Evolutionary conservation across 2,888 invertebrate species (phyloP).

Genomic region (Patella depressa): DNA sequence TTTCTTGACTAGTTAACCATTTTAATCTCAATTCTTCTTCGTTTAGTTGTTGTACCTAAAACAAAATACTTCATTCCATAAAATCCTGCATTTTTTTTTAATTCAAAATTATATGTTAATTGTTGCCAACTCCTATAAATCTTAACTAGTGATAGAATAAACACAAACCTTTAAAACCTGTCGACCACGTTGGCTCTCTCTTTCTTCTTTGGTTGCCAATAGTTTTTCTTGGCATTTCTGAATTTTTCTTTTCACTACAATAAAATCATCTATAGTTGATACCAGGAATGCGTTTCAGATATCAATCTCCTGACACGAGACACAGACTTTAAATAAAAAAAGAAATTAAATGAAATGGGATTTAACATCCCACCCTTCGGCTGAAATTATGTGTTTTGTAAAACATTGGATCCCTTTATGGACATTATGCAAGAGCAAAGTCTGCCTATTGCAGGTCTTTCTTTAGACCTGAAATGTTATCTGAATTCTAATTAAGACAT

Average conservation of each 20-base stretch:
- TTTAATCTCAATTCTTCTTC: constrained; percentile 37
- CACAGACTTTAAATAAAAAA: background rate
- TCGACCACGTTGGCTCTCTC: constrained; percentile 16
- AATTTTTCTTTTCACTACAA: constrained; percentile 28
- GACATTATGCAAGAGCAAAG: too few relatives aligned
- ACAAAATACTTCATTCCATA: background rate
- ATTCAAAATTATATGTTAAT: too few relatives aligned
- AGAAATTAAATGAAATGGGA: background rate
- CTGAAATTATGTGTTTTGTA: background rate
- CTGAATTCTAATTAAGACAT: too few relatives aligned
- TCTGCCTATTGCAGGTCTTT: too few relatives aligned
- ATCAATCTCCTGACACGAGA: background rate
- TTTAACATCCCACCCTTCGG: background rate
- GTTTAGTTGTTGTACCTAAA: constrained; percentile 36
- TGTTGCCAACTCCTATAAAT: too few relatives aligned
- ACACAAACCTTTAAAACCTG: constrained; percentile 18
- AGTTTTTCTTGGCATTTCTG: constrained; percentile 9
- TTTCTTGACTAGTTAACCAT: constrained; percentile 29
- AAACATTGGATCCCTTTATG: too few relatives aligned
- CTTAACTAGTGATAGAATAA: too few relatives aligned
- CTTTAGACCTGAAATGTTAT: too few relatives aligned
- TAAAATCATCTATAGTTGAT: too few relatives aligned
- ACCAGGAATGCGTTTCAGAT: background rate
- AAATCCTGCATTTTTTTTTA: too few relatives aligned
- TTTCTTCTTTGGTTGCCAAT: constrained; percentile 24